Base-by-base conservation (phyloP, 2,888 invertebrate species). In the Tridacna crocea region DNA sequence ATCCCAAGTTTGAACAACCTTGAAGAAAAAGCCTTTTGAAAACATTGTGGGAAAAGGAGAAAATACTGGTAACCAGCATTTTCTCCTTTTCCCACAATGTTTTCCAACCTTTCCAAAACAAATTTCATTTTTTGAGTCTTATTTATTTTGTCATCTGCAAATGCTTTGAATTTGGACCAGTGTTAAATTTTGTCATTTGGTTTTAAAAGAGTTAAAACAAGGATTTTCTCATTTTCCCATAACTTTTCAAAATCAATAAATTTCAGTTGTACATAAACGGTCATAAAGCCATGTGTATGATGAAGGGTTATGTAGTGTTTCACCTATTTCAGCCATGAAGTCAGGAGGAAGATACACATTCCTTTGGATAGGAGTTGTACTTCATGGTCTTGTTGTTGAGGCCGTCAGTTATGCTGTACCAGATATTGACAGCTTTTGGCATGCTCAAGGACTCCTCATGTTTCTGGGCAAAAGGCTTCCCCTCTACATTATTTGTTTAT, bases 341-440 rank as follows among this genome's bases (percentile, higher is more conserved):
- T 96, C 96, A 91, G 97, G 97, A n/a, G 97, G 97, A 0, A 95
- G 97, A 74, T 96, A 96, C 95, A 96, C 96, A 0, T 97, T 96
- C 94, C 95, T 97, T 75, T 97, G 97, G 97, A 89, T 97, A 24
- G 96, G 95, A 0, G 96, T 96, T 0, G 92, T 97, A n/a, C 93
- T 97, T 3, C 97, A 97, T 92, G 97, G 97, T 3, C 88, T 97
- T 1, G 95, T 96, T 0, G 96, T 97, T 47, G 97, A 97, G 94
- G 95, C 96, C 88, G 95, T 97, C 91, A 96, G 96, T 87, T 96
- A 97, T 91, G 95, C 95, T 84, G 90, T 97, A 26, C 97, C 97
- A 0, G 96, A 97, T 83, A 96, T 96, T 82, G 97, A 97, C 94
- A 97, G 97, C 93, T 97, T 97, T 94, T 97, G 97, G 97, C 97